phyloP scores from a whole-genome alignment of 2,797 vertebrate species.

The Rhodeus uyekii region DNA sequence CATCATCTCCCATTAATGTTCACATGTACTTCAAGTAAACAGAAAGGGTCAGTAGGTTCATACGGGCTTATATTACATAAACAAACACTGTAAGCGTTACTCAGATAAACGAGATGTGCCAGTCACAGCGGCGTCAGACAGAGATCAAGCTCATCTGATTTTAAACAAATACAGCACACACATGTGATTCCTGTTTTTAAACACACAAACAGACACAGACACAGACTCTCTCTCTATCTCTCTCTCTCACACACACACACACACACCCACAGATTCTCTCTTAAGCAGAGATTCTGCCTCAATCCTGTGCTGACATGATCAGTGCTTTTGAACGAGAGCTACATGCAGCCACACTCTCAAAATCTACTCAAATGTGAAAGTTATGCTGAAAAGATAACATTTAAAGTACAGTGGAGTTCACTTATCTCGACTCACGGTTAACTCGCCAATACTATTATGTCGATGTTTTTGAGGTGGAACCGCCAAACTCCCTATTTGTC shows the following conservation, averaged over 20 bases:
- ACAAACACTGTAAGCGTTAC: slow-evolving; percentile 31
- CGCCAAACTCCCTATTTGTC: no score
- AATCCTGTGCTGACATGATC: slow-evolving; percentile 22
- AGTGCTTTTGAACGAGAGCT: neutral
- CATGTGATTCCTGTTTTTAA: slow-evolving; percentile 45
- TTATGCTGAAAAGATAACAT: neutral
- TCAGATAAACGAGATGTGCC: slow-evolving; percentile 34
- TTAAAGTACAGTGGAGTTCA: no score
- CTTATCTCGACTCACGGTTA: no score
- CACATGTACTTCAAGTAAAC: slow-evolving; percentile 14
- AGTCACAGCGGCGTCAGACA: slow-evolving; percentile 23
- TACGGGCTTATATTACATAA: slow-evolving; percentile 22
- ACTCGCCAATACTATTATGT: no score
- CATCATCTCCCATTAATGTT: slow-evolving; percentile 9
- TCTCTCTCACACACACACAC: neutral
- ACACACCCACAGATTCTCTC: neutral
- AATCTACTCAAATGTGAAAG: neutral
- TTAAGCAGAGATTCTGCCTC: no score
- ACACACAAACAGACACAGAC: neutral
- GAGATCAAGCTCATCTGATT: slow-evolving; percentile 33
- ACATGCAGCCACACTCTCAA: neutral
- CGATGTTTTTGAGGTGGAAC: no score
- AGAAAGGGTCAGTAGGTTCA: neutral
- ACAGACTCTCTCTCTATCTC: no score
- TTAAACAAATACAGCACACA: slow-evolving; percentile 37